Base-by-base conservation (phyloP, 1,140 invertebrate genomes). In the Sminthurinus signatus region DNA sequence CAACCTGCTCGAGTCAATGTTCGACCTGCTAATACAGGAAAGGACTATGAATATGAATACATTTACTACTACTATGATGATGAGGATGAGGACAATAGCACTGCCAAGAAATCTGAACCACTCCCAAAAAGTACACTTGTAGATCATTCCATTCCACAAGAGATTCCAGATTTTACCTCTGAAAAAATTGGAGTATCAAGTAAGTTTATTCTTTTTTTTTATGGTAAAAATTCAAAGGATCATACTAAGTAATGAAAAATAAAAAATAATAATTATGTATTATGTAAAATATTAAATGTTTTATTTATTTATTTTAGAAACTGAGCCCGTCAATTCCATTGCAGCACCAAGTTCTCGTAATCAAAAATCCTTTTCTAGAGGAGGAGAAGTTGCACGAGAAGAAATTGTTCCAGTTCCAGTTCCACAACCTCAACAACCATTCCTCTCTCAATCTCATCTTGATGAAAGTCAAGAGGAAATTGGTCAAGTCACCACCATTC, bases 21-120 rank as follows among this genome's bases (percentile, higher is more conserved):
- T 29, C 90, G 91, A 72, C 91, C 91, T 76, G 89, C 87, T 27
- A 88, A 88, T n/a, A 90, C 91, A 73, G 89, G 89, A 3, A 86
- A 91, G 76, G 89, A 92, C 71, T 91, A 93, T 72, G 89, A 93
- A 76, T 92, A 91, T 74, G 89, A 91, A 74, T 93, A 93, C 70
- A 86, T 91, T 21, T 93, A 93, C 73, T 93, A 93, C 74, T 92
- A 93, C 72, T 89, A 91, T 64, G 88, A 91, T 67, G 72, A 73
- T 51, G 73, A 73, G 25, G 88, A 89, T 64, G 88, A 90, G 1
- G 73, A 71, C 19, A 86, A 86, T 27, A 44, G 29, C 15, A 66
- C 61, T 15, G 60, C 27, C 14, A 62, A 55, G 48, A 51, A 51
- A 31, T 42, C 60, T 5, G n/a, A 28, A 2, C 14, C 42, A 36